Evolutionary conservation across 2,888 invertebrate genomes (phyloP).

Genomic region (Meiosimyza decipiens): DNA sequence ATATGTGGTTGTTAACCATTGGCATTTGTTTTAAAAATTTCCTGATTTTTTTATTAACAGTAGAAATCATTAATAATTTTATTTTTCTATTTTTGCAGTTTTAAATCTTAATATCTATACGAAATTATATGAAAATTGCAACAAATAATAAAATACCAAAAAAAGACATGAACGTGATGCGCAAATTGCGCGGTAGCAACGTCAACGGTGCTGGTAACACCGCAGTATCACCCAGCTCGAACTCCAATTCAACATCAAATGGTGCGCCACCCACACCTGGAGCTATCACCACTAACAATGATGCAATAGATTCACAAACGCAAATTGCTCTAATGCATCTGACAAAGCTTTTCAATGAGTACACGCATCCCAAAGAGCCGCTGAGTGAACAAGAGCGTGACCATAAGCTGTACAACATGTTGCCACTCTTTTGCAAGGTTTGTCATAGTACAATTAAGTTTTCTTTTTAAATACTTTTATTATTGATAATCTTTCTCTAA

Average conservation of each 20-base stretch:
- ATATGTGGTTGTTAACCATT: background rate
- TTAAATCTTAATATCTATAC: background rate
- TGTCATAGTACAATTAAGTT: slow-evolving; percentile 38
- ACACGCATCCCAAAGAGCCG: slow-evolving; percentile 87
- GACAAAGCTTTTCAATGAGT: slow-evolving; percentile 95
- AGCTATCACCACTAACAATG: slow-evolving; percentile 33
- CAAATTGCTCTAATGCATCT: slow-evolving; percentile 95
- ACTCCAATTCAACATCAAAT: slow-evolving; percentile 70
- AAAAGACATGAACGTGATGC: slow-evolving; percentile 87
- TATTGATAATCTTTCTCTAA: slow-evolving; percentile 21
- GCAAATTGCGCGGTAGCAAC: slow-evolving; percentile 79
- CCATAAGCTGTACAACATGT: slow-evolving; percentile 95
- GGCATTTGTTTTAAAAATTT: background rate
- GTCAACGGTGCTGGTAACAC: slow-evolving; percentile 59
- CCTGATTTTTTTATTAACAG: background rate
- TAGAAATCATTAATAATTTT: background rate
- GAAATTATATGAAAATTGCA: slow-evolving; percentile 1
- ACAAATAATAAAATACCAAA: slow-evolving; percentile 7
- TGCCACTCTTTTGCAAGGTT: slow-evolving; percentile 98
- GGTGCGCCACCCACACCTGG: slow-evolving; percentile 69
- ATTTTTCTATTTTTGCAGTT: slow-evolving; percentile 10
- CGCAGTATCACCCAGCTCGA: slow-evolving; percentile 68
- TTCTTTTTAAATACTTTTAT: slow-evolving; percentile 9
- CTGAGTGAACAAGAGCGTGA: slow-evolving; percentile 86
- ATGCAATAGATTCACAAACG: slow-evolving; percentile 76